Base-by-base conservation (phyloP, 2,888 invertebrate species). In the Geotrupes spiniger region DNA sequence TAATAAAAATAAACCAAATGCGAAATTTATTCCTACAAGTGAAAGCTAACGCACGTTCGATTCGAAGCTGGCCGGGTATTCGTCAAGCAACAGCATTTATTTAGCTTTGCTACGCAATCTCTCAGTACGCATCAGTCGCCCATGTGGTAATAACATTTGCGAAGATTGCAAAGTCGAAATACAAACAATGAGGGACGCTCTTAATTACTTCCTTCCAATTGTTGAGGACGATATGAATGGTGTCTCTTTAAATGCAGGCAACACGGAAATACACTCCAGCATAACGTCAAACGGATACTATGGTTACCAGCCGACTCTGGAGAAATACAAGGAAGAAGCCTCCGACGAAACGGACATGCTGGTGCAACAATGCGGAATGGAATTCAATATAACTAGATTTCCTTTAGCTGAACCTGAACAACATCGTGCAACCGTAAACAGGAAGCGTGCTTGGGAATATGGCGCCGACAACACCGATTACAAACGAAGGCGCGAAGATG, bases 211-310 rank as follows among this genome's bases (percentile, higher is more conserved):
- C 36, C 54, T 58, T 49, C 52, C 57, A 1, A 52, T 52, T 36
- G 38, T 50, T 12, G 49, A 56, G 28, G 54, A 60, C 45, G 58
- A 58, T 15, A 47, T 51, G 25, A 52, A 53, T 31, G 49, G 47
- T 17, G 54, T 51, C 21, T 50, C 51, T 44, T 50, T 51, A 45
- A 49, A 52, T 17, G 43, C 43, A 17, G 36, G 42, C 28, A 46
- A 38, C 36, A 45, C 25, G n/a, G 70, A 61, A 73, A 71, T 62
- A 69, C 68, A 61, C 62, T 66, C 76, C 56, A 76, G 76, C 62
- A 70, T 78, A 61, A 78, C 78, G 38, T 75, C 74, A 36, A 77
- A 78, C 65, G 76, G 76, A 59, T 78, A 78, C 61, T 78, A 78
- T 55, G 78, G 78, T 42, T 78, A 72, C 64, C 76, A 77, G 46